A percentile compares a stretch with the other conserved stretches of the same genome.
Conservation (phyloP, 2,113 vertebrate genomes). For the Maccullochella peelii region DNA sequence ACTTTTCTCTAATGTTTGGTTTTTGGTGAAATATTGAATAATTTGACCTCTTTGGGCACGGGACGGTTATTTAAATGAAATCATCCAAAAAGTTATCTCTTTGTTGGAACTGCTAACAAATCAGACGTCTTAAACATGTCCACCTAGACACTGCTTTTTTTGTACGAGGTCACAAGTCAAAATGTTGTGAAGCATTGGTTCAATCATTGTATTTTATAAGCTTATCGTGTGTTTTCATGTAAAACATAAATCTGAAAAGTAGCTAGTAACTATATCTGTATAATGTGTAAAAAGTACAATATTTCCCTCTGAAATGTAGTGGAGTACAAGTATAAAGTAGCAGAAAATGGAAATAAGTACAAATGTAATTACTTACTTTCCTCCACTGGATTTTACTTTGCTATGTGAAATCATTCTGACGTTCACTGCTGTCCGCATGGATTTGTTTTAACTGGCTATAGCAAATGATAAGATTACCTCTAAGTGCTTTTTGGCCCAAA, state of each 20-base stretch:
- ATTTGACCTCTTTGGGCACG: background rate
- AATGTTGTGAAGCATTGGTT: background rate
- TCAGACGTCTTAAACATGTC: no score
- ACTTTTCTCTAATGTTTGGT: no score
- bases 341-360: background rate
- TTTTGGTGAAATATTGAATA: background rate
- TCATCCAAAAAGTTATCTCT: background rate
- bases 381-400: background rate
- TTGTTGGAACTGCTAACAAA: no score
- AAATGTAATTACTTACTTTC: background rate
- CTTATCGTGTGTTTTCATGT: background rate
- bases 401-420: no score
- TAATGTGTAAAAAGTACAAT: no score
- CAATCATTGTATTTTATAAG: background rate
- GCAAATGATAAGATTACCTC: background rate
- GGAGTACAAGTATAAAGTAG: background rate
- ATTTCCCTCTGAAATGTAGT: background rate
- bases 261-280: background rate
- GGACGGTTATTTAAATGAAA: background rate
- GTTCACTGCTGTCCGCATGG: background rate
- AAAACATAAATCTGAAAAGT: background rate
- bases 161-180: background rate
- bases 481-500: background rate
- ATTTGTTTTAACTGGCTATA: background rate
- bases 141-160: background rate